Evolutionary conservation across 2,797 vertebrate genomes (phyloP), one percentile per base, ranked within the genome.

Genomic region (Myotis daubentonii): DNA sequence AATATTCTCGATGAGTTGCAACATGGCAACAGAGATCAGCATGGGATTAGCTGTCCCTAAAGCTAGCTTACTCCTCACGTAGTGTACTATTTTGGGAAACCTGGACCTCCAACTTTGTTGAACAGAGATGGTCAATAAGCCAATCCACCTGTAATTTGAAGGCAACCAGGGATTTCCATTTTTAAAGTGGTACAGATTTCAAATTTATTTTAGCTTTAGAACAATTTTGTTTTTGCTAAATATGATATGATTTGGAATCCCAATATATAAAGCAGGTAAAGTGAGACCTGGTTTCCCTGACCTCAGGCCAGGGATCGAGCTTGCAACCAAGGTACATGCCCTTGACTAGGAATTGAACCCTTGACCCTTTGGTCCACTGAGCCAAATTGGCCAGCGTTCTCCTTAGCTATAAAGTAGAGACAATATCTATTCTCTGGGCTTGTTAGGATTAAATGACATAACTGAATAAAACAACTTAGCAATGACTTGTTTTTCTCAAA

Each of bases 11-110:
- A 70, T 75, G 80, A 86, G 11, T 12, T 41, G n/a, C 51, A 75
- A 55, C 41, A 44, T 1, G 38, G 62, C 38, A 90, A 70, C 49
- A 41, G 65, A 3, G 51, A 89, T 71, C 82, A 66, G 80, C 28
- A 23, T 19, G n/a, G 92, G 92, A 71, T 95, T 81, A 94, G 89
- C 90, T 89, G 90, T 87, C 80, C 83, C 84, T 47, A 74, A 66
- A n/a, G 66, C 51, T 23, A 87, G 68, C 68, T 57, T 82, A 38
- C 25, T 71, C 33, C 17, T 94, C 33, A 30, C 30, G 30, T 13
- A 38, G 8, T 4, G 25, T 12, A 51, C 82, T 81, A 94, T 95
- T 96, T 91, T 83, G 92, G 96, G 94, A 94, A 89, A 93, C 75
- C 6, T 30, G 83, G 87, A 60, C 62, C 36, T 94, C 36, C 44